Percentiles rank a stretch among this genome's conserved stretches.
These are phyloP conservation scores for Stomatorhinus ivindoensis DNA, from an alignment of 2,113 vertebrate species.

Conservation along the genomic window DNA sequence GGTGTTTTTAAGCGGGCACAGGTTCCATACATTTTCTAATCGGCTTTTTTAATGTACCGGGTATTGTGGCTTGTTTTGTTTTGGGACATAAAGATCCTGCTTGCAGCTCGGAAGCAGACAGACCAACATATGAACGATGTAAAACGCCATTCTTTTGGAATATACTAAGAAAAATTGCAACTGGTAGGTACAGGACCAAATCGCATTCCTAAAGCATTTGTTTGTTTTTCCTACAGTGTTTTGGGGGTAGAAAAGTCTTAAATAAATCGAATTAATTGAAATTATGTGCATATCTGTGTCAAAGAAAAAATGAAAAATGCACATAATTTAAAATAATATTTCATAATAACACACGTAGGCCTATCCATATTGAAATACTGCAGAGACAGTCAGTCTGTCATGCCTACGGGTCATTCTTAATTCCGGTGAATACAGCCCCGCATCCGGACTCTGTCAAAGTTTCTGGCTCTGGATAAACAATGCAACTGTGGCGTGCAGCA, in stretches of 20 bases:
- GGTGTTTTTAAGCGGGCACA: not conserved
- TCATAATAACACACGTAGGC: not conserved
- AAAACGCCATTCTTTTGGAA: not conserved
- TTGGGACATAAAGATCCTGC: not conserved
- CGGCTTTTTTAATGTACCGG: not conserved
- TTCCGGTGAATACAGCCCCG: constrained; percentile 75
- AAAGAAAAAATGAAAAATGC: not conserved
- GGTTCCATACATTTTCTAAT: not conserved
- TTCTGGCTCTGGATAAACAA: constrained; percentile 89
- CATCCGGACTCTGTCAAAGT: constrained; percentile 91
- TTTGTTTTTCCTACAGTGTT: not conserved
- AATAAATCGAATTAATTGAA: not conserved
- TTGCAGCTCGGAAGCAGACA: not conserved
- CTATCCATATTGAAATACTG: not conserved
- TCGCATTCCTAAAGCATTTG: not conserved
- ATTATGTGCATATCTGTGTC: not conserved
- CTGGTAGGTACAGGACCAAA: not conserved
- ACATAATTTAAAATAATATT: not conserved
- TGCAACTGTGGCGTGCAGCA: constrained; percentile 95
- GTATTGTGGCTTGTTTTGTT: not conserved
- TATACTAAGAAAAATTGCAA: not conserved
- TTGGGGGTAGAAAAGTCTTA: not conserved
- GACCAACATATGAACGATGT: not conserved
- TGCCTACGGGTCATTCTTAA: constrained; percentile 63
- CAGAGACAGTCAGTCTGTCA: constrained; percentile 32